Base-by-base conservation (phyloP, 2,113 vertebrate species). In the Siniperca chuatsi region DNA sequence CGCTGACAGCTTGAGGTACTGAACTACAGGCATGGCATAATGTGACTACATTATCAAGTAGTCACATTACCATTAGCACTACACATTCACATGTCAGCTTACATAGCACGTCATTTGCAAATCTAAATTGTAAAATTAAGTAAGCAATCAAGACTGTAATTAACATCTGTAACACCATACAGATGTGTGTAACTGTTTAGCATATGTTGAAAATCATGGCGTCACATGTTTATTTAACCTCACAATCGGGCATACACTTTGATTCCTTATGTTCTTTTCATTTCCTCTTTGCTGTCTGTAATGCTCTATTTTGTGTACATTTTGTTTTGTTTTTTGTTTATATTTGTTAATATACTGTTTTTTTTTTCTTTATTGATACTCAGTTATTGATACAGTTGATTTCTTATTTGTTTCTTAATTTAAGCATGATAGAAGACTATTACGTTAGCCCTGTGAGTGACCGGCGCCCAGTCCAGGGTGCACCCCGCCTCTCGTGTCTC, bases 1-100 rank as follows among this genome's bases (percentile, higher is more conserved):
- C 87, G 66, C 79, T 82, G 89, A 84, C 83, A 78, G 61, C 60
- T 42, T 21, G 35, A 85, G 89, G 83, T 70, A 78, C 69, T 78
- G 74, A 81, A 61, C 1, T 25, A 21, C 4, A 44, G 16, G 54
- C 23, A 40, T 21, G 60, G 16, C 4, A 40, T 57, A 20, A 50
- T 44, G 50, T 57, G 64, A 55, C 25, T 23, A 13, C 7, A 71
- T 29, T 29, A 42, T 16, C 9, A 46, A 60, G 18, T 2, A 33
- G 62, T 33, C 40, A 35, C n/a, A 65, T 8, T n/a, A 35, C 15
- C 58, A 62, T 54, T 9, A 25, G 8, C 6, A 1, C 55, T 29
- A 33, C 6, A 48, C 8, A 58, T 69, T 20, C 18, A 40, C 8
- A 21, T 37, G 12, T 52, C 46, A 55, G 52, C 48, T 81, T n/a